Percentiles rank a stretch among this genome's conserved stretches.
These are phyloP conservation scores for Noctuana brunneofusca DNA, from an alignment of 2,888 invertebrate genomes.

Conservation along the genomic window DNA sequence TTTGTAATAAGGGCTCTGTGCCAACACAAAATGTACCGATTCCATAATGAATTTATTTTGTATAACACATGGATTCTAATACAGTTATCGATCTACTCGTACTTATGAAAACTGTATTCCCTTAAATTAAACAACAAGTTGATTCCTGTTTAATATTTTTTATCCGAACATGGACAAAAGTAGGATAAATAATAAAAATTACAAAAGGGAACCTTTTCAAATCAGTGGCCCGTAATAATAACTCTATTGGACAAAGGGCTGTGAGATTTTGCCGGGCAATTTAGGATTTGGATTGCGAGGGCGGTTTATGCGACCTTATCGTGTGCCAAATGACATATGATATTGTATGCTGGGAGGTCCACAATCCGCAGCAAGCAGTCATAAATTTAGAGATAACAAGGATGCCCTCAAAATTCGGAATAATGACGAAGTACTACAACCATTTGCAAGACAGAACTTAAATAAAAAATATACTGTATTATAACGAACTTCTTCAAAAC, in stretches of 20 bases:
- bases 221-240: conserved; percentile 73
- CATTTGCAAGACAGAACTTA: neutral
- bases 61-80: neutral
- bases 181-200: conserved; percentile 12
- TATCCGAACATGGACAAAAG: neutral
- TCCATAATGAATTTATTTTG: neutral
- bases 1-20: conserved; percentile 18
- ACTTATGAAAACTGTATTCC: neutral
- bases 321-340: conserved; percentile 47
- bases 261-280: conserved; percentile 69
- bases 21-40: neutral
- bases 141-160: neutral
- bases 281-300: conserved; percentile 61
- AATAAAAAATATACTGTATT: no score
- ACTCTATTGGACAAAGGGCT: conserved; percentile 71
- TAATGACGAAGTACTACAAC: neutral
- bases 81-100: neutral
- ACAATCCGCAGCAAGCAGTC: conserved; percentile 22
- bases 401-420: neutral
- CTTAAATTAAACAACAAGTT: neutral
- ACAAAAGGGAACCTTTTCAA: conserved; percentile 51
- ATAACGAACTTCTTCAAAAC: no score
- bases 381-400: conserved; percentile 31
- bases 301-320: conserved; percentile 53
- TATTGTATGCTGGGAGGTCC: conserved; percentile 45